Evolutionary conservation across 2,888 invertebrate genomes (phyloP).

Genomic region (Matsumyia berberina): DNA sequence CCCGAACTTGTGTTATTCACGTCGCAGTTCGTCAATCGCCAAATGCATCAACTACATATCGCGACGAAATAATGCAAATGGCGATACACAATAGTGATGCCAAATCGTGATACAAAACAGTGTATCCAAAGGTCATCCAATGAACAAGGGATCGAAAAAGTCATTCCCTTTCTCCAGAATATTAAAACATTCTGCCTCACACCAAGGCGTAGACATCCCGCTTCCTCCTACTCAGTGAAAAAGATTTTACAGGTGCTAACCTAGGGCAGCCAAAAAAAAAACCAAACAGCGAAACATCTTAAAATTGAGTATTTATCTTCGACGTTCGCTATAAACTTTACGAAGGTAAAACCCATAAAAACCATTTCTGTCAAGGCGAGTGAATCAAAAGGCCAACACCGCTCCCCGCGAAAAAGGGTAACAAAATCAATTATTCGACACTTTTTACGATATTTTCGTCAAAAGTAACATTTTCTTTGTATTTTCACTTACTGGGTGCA

Average conservation of each 20-base stretch:
- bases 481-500: not conserved
- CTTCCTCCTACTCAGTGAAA: no score
- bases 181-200: no score
- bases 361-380: not conserved
- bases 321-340: conserved; percentile 14
- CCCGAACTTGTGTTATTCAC: no score
- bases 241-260: not conserved
- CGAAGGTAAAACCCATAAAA: conserved; percentile 29
- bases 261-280: not conserved
- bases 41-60: no score
- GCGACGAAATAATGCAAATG: no score
- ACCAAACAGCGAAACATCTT: not conserved
- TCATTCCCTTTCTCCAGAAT: no score
- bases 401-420: not conserved
- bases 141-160: no score
- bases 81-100: no score
- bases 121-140: no score
- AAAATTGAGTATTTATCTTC: conserved; percentile 11
- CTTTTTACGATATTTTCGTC: conserved; percentile 19
- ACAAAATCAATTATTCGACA: conserved; percentile 28
- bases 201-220: no score
- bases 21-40: no score
- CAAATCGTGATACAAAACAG: no score
- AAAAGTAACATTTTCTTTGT: not conserved
- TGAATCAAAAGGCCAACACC: conserved; percentile 35